Base-by-base conservation (phyloP, 2,113 vertebrate species). In the Scartelaos histophorus region DNA sequence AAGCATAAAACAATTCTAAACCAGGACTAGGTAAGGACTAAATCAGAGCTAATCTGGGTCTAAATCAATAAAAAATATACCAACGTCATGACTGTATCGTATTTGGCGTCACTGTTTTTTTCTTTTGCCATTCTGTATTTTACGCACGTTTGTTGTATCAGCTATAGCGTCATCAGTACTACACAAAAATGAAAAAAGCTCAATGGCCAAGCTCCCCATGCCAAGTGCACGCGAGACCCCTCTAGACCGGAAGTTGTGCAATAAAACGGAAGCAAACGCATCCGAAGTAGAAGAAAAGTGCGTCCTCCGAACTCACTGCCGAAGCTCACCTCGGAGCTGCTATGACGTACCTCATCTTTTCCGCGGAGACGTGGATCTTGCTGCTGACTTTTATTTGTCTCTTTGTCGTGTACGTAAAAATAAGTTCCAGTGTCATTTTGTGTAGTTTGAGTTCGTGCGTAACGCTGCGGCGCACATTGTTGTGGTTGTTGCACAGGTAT, bases 331-430 rank as follows among this genome's bases (percentile, higher is more conserved):
- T 43, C 7, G 38, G 38, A 43, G 9, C 4, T 10, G 19, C 3
- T 3, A 85, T 86, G 80, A 35, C 0, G 1, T 76, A 13, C 1
- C 21, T 85, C 61, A 54, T 78, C 9, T 78, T 86, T 74, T 85
- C 80, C 2, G 11, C 65, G 0, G 84, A 85, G 78, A 82, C 80
- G 57, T 86, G 78, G 82, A 83, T 83, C 57, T 69, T 85, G 2
- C 65, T 88, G 16, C 61, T 83, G 17, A 69, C 68, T 11, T 74
- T 62, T 0, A 35, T 83, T 22, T 69, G 69, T 46, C 0, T 82
- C 3, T 86, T 86, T 82, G 35, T 86, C 12, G 29, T 51, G 87
- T 83, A 79, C 62, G 74, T 1, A 46, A 57, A 57, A 57, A 16
- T 29, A 29, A 35, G 13, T 1, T 49, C 21, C 46, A 1, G 56